A percentile compares a stretch with the other conserved stretches of the same genome.
Evolutionary conservation across 2,888 invertebrate species (phyloP).

Genomic region (Dorcus hopei): DNA sequence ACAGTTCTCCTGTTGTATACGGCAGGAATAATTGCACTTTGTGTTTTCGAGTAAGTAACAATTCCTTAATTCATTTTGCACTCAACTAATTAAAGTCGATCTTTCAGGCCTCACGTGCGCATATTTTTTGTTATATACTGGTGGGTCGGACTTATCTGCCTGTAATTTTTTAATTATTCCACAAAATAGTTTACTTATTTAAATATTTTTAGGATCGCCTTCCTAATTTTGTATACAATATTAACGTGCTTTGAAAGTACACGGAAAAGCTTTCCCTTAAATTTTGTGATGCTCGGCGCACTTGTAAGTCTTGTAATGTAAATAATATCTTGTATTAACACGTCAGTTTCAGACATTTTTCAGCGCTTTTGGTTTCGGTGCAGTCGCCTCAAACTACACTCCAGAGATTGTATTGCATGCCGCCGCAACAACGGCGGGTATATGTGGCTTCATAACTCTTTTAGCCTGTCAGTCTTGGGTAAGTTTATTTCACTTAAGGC

Average conservation of each 20-base stretch:
- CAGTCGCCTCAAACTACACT: constrained; percentile 5
- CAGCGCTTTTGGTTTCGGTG: constrained; percentile 4
- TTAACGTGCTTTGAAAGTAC: constrained; percentile 28
- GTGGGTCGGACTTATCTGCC: constrained; percentile 1
- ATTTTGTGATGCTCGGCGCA: constrained; percentile 30
- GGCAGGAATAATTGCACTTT: constrained; percentile 48
- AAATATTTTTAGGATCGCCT: constrained; percentile 12
- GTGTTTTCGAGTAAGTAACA: constrained; percentile 41
- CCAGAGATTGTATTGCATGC: constrained; percentile 6
- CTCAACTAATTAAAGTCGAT: not conserved
- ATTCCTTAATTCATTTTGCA: not conserved
- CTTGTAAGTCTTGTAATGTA: constrained; percentile 20
- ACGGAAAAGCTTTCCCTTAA: constrained; percentile 33
- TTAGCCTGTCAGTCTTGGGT: constrained; percentile 13
- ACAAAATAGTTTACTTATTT: not conserved
- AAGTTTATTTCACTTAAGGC: not conserved
- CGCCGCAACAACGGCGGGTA: constrained; percentile 8
- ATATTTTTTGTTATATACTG: not conserved
- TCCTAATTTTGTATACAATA: constrained; percentile 6
- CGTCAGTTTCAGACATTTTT: constrained; percentile 5
- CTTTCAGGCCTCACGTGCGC: constrained; percentile 4
- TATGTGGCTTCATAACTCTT: constrained; percentile 9
- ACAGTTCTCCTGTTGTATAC: constrained; percentile 54
- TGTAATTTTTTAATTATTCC: not conserved
- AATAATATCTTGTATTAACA: not conserved